Evolutionary conservation across 1,140 invertebrate species (phyloP), one percentile per base, ranked within the genome.

Genomic region (Popillia japonica): DNA sequence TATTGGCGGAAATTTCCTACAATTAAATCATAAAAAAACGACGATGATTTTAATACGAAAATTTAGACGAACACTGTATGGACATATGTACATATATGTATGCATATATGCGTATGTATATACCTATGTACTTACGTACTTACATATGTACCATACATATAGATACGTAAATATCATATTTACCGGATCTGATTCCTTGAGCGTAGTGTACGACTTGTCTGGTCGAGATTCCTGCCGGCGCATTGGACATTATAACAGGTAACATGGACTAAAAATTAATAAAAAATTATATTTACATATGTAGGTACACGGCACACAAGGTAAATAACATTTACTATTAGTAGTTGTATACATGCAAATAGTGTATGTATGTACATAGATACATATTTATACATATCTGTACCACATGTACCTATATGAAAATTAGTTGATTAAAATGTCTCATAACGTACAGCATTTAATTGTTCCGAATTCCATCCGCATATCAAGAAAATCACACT

Each of bases 1-100:
- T 89, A 94, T 80, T 92, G 61, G 0, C 61, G 20, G 22, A 68
- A 68, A 9, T 68, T 23, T 6, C 61, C 61, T 68, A 22, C 0
- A 68, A 27, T 55, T n/a, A 7, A 34, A 34, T 34, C 27, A n/a
- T n/a, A 34, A 34, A 4, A 1, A 34, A 34, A 14, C 48, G 48
- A 0, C 11, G 14, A 55, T 2, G 17, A 3, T 55, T 14, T 17
- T 0, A 55, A 34, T 34, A 34, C 1, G 27, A 34, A 2, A 34
- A 2, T 34, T 34, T 34, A 34, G 27, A 34, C 27, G 2, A 34
- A 34, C 27, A 34, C n/a, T n/a, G n/a, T n/a, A n/a, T 34, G 4
- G 27, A 34, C 27, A 34, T 34, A 34, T 34, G 27, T 34, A 34
- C 4, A 4, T 34, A 34, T 34, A 34, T 34, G 1, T 34, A 34